phyloP scores from a whole-genome alignment of 92 coral and sea anemone species.

The Actinernus sp. region DNA sequence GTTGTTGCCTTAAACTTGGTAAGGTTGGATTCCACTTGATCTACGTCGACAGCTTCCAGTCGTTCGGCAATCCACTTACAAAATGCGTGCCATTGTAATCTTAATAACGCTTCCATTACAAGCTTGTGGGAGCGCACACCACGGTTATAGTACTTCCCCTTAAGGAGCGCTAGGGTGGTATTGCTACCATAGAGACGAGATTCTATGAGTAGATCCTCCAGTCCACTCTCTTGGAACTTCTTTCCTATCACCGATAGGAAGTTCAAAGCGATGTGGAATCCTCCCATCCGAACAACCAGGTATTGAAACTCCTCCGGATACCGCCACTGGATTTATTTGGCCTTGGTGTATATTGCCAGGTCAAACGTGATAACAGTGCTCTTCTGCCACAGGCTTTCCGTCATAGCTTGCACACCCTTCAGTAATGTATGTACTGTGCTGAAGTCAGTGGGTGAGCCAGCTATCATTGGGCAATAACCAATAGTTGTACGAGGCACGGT shows the following conservation, averaged over 20 bases:
- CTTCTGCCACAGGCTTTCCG: constrained; percentile 13
- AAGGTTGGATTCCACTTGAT: too few relatives aligned
- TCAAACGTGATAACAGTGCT: constrained; percentile 46
- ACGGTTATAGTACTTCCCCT: constrained; percentile 49
- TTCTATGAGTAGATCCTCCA: constrained; percentile 51
- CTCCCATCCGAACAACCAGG: constrained; percentile 55
- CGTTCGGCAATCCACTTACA: constrained; percentile 33
- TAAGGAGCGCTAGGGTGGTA: constrained; percentile 28
- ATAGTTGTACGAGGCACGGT: constrained; percentile 28
- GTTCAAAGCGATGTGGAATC: constrained; percentile 65
- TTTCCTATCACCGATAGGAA: constrained; percentile 55
- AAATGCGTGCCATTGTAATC: constrained; percentile 62
- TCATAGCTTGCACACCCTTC: constrained; percentile 26
- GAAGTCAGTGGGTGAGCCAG: constrained; percentile 59
- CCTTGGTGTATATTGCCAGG: constrained; percentile 62
- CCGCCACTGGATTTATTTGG: constrained; percentile 62
- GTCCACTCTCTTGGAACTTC: constrained; percentile 37
- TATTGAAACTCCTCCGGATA: constrained; percentile 48
- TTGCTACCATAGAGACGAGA: constrained; percentile 45
- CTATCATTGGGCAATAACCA: constrained; percentile 78
- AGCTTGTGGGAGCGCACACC: constrained; percentile 42
- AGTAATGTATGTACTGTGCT: constrained; percentile 63
- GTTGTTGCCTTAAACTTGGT: constrained; percentile 10
- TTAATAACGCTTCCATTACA: constrained; percentile 27
- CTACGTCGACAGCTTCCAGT: too few relatives aligned